phyloP scores from a whole-genome alignment of 2,113 vertebrate genomes.

The Progne subis region DNA sequence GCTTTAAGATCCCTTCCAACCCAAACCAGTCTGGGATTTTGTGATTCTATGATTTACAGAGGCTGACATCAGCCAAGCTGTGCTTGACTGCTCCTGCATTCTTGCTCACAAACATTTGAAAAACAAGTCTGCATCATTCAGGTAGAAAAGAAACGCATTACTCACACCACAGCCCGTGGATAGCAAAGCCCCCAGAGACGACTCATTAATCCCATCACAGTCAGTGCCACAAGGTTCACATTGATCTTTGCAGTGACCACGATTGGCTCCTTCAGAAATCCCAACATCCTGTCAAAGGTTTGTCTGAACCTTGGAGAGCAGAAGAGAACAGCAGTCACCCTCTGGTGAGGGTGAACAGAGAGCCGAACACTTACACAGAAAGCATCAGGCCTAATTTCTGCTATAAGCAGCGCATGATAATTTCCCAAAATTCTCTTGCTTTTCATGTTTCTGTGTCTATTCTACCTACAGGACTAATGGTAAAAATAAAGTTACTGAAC shows the following conservation, averaged over 20 bases:
- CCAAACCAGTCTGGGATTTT: background rate
- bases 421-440: background rate
- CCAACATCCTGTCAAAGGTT: constrained; percentile 65
- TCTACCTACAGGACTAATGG: background rate
- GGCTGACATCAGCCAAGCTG: background rate
- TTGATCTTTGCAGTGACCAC: constrained; percentile 83
- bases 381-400: background rate
- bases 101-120: background rate
- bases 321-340: background rate
- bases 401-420: background rate
- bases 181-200: constrained; percentile 81
- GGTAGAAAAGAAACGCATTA: background rate
- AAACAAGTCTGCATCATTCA: background rate
- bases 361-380: background rate
- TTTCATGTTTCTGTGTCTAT: background rate
- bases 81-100: background rate
- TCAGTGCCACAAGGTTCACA: constrained; percentile 78
- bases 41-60: background rate
- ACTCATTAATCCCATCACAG: constrained; percentile 76
- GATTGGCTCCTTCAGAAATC: constrained; percentile 76
- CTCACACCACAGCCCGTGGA: constrained; percentile 92
- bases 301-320: background rate
- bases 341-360: background rate
- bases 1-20: background rate
- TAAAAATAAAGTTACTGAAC: background rate